Conservation (phyloP, 2,888 invertebrate genomes). For the Heliconius ethilla region DNA sequence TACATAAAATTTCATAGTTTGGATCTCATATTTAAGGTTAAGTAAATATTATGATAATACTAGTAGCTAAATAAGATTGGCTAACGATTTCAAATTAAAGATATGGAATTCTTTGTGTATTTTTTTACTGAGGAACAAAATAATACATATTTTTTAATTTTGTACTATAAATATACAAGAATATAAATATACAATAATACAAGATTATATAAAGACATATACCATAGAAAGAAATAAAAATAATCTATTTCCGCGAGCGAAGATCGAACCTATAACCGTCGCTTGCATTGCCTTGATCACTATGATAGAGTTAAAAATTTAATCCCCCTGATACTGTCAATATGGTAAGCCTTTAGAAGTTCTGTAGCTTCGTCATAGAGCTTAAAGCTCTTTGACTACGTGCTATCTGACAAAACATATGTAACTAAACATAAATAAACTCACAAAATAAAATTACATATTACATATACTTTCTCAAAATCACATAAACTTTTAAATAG, state of each 20-base stretch:
- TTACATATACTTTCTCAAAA: not conserved
- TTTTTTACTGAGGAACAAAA: too few species aligned
- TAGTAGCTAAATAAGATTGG: not conserved
- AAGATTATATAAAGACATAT: too few species aligned
- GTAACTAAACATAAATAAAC: conserved; percentile 23
- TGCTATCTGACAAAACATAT: conserved; percentile 22
- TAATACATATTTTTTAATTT: too few species aligned
- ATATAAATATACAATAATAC: too few species aligned
- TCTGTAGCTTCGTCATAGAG: conserved; percentile 33
- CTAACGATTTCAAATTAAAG: not conserved
- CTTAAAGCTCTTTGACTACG: conserved; percentile 40
- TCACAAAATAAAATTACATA: not conserved
- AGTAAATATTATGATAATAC: not conserved
- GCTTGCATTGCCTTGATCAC: not conserved
- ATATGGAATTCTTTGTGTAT: too few species aligned
- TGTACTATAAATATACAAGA: too few species aligned
- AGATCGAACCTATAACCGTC: too few species aligned
- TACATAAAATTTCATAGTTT: not conserved
- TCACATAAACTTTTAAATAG: not conserved
- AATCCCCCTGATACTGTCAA: conserved; percentile 43
- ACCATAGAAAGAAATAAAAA: too few species aligned
- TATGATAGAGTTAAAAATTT: conserved; percentile 41
- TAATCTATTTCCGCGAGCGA: too few species aligned
- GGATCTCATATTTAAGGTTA: not conserved
- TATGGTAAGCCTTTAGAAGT: conserved; percentile 45